Percentiles rank a stretch among this genome's conserved stretches.
These are phyloP conservation scores for Ashinkailepas kermadecensis DNA, from an alignment of 2,888 invertebrate species.

Conservation along the genomic window DNA sequence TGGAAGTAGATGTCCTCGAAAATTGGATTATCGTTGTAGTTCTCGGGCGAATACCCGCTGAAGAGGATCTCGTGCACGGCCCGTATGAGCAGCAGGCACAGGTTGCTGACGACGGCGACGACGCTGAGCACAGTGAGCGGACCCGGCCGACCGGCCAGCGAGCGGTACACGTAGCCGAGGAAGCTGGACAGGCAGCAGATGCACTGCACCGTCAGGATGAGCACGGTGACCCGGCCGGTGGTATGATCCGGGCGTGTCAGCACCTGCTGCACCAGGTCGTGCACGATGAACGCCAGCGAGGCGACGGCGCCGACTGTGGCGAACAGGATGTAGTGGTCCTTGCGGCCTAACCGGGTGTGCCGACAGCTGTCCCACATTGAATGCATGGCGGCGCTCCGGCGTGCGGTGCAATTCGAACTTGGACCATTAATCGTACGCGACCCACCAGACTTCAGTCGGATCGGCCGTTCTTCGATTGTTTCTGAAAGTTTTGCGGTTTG, in stretches of 20 bases:
- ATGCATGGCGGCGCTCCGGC: neutral
- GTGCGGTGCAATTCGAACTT: neutral
- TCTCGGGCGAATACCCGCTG: neutral
- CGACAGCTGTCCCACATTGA: neutral
- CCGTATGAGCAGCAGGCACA: neutral
- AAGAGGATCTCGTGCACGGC: neutral
- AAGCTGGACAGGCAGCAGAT: conserved; percentile 11
- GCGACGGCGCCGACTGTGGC: neutral
- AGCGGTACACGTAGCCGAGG: conserved; percentile 18
- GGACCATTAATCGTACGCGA: neutral
- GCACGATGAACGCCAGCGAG: neutral
- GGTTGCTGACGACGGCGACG: neutral
- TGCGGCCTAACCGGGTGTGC: neutral
- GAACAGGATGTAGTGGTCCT: conserved; percentile 8
- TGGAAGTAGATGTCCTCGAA: neutral
- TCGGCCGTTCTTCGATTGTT: neutral
- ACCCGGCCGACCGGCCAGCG: conserved; percentile 11
- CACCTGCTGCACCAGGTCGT: neutral
- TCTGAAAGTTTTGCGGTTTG: neutral
- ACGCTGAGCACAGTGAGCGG: neutral
- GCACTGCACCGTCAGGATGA: neutral
- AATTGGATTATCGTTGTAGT: neutral
- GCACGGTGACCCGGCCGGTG: neutral
- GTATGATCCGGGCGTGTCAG: neutral
- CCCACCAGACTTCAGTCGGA: neutral